Conservation (phyloP, 2,113 vertebrate species). For the Pseudolaguvia tuberculata region DNA sequence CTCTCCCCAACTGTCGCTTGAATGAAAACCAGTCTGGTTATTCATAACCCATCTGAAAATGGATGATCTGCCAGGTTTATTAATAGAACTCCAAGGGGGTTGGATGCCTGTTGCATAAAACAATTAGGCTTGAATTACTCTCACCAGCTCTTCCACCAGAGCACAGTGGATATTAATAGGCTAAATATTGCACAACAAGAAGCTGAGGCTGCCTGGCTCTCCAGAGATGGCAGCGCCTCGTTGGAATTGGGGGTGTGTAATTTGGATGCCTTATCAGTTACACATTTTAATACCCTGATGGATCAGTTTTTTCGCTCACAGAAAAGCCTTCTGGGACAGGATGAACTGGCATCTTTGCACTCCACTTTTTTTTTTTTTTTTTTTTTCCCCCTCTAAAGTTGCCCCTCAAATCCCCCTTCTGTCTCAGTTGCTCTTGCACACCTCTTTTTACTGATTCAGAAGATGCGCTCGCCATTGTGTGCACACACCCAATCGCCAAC, state of each 20-base stretch:
- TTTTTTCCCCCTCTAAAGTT: too few relatives aligned
- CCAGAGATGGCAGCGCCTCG: slow-evolving; percentile 33
- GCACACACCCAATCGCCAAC: too few relatives aligned
- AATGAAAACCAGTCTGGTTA: slow-evolving; percentile 41
- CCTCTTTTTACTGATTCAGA: background rate
- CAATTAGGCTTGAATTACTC: slow-evolving; percentile 49
- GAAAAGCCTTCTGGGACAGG: slow-evolving; percentile 39
- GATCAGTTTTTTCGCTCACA: slow-evolving; percentile 32
- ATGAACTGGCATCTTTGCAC: slow-evolving; percentile 33
- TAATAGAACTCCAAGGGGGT: slow-evolving; percentile 44
- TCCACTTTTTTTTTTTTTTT: slow-evolving; percentile 16
- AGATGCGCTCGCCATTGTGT: too few relatives aligned
- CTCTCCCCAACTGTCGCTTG: slow-evolving; percentile 42
- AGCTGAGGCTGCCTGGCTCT: slow-evolving; percentile 42
- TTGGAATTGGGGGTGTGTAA: slow-evolving; percentile 33
- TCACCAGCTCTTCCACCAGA: slow-evolving; percentile 47
- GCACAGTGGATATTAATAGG: slow-evolving; percentile 49
- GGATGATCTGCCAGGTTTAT: slow-evolving; percentile 45
- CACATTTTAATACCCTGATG: slow-evolving; percentile 36
- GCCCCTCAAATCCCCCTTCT: background rate
- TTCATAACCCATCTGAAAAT: slow-evolving; percentile 49
- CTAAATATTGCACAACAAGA: slow-evolving; percentile 42
- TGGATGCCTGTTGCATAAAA: slow-evolving; percentile 51
- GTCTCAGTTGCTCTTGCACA: background rate
- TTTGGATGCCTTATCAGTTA: slow-evolving; percentile 42